Evolutionary conservation across 1,140 invertebrate genomes (phyloP).

Genomic region (Drosophila littoralis): DNA sequence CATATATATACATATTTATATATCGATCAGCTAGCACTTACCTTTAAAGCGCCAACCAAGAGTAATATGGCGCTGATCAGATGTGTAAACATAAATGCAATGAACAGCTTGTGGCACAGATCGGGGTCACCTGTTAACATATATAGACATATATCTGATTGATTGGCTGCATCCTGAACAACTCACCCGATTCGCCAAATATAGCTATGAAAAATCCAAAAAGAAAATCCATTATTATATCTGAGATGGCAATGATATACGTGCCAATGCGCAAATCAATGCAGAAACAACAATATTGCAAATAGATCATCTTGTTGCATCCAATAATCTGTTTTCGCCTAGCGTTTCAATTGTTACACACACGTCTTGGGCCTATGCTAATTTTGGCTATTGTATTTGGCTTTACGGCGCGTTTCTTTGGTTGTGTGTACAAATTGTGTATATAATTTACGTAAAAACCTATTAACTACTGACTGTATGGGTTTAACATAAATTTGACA

Average conservation of each 20-base stretch:
- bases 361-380: neutral
- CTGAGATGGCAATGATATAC: conserved; percentile 10
- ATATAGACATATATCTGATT: neutral
- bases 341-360: too few species aligned
- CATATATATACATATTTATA: neutral
- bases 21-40: conserved; percentile 2
- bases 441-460: conserved; percentile 17
- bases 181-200: conserved; percentile 58
- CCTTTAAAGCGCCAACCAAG: conserved; percentile 40
- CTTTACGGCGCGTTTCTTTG: neutral
- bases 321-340: neutral
- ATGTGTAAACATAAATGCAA: conserved; percentile 52
- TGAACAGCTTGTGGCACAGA: conserved; percentile 43
- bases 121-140: conserved; percentile 44
- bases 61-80: conserved; percentile 27
- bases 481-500: conserved; percentile 5
- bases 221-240: conserved; percentile 43
- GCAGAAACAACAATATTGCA: conserved; percentile 57
- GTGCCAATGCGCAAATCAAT: conserved; percentile 60
- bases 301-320: conserved; percentile 58
- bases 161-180: neutral
- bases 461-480: conserved; percentile 20
- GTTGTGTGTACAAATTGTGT: conserved; percentile 3
- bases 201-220: conserved; percentile 26
- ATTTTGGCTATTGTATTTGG: conserved; percentile 15